phyloP scores from a whole-genome alignment of 2,888 invertebrate species.

The Lathronympha strigana region DNA sequence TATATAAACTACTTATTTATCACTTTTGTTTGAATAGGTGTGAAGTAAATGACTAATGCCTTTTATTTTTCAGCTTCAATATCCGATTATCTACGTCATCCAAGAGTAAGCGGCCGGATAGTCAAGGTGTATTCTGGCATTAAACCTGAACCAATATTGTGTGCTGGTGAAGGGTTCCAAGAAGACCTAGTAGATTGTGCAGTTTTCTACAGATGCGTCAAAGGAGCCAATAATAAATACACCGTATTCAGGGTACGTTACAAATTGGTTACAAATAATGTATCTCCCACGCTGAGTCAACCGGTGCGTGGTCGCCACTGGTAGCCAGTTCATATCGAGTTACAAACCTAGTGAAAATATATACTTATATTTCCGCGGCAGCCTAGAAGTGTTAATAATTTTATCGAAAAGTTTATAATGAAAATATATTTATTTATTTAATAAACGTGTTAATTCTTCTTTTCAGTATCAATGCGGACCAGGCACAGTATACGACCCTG shows the following conservation, averaged over 20 bases:
- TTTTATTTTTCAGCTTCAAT: conserved; percentile 50
- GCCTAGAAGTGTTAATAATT: too few relatives aligned
- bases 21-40: conserved; percentile 34
- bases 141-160: conserved; percentile 77
- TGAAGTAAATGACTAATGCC: conserved; percentile 25
- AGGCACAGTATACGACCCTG: conserved; percentile 90
- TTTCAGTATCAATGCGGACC: conserved; percentile 89
- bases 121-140: conserved; percentile 70
- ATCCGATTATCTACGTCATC: conserved; percentile 50
- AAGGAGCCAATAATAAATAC: conserved; percentile 81
- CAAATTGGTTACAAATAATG: neutral
- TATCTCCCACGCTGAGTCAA: too few relatives aligned
- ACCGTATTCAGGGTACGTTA: conserved; percentile 81
- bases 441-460: conserved; percentile 16
- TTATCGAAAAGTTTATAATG: too few relatives aligned
- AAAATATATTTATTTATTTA: neutral
- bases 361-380: too few relatives aligned
- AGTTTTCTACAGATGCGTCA: conserved; percentile 90
- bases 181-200: conserved; percentile 89
- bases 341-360: too few relatives aligned
- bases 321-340: too few relatives aligned
- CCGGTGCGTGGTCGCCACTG: too few relatives aligned
- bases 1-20: neutral
- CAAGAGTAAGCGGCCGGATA: conserved; percentile 62
- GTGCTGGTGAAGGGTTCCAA: conserved; percentile 88